phyloP scores from a whole-genome alignment of 2,888 invertebrate species.

The Caenorhabditis plicata region DNA sequence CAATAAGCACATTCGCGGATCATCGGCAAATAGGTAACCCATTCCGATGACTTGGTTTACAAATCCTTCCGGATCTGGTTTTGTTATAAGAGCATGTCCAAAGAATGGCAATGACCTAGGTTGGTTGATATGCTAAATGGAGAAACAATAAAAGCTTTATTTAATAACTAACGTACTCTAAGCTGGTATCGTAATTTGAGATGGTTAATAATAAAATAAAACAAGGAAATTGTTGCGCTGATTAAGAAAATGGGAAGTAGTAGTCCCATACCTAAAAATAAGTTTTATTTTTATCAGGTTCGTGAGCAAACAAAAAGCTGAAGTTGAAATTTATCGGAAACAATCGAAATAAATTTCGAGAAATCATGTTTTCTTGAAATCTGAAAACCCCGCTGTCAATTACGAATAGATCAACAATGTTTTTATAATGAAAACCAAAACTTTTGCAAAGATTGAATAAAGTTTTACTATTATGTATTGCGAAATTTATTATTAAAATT shows the following conservation, averaged over 20 bases:
- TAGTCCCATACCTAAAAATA: slow-evolving; percentile 18
- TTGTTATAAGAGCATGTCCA: slow-evolving; percentile 73
- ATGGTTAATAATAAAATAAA: slow-evolving; percentile 17
- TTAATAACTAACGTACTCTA: slow-evolving; percentile 1
- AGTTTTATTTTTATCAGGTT: no score
- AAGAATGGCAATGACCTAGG: slow-evolving; percentile 71
- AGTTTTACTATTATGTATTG: no score
- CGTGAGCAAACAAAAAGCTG: no score
- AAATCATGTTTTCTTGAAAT: no score
- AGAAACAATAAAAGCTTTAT: background rate
- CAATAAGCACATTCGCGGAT: slow-evolving; percentile 56
- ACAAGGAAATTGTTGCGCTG: background rate
- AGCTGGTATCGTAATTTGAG: slow-evolving; percentile 14
- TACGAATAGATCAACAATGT: no score
- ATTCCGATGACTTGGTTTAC: slow-evolving; percentile 55
- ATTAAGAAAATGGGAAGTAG: slow-evolving; percentile 15
- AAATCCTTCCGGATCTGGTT: slow-evolving; percentile 72
- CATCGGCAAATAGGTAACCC: slow-evolving; percentile 54
- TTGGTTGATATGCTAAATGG: slow-evolving; percentile 70
- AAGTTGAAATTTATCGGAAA: no score
- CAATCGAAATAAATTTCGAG: no score
- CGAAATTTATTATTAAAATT: no score
- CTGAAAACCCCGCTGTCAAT: no score
- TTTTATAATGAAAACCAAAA: no score
- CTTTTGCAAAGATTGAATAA: no score